Conservation (phyloP, 2,797 vertebrate genomes). For the Esox masquinongy region DNA sequence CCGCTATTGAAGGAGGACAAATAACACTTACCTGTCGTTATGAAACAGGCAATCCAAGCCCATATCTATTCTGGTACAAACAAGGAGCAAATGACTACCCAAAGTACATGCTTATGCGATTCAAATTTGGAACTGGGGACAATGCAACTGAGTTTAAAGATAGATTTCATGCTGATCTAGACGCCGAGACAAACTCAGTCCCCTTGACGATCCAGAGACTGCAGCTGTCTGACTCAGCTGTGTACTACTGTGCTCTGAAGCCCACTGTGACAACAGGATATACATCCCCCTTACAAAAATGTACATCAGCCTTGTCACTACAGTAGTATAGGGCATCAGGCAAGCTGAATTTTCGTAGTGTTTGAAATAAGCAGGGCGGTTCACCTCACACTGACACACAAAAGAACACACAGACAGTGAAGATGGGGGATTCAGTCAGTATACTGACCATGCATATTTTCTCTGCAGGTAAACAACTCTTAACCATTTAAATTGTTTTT, state of each 20-base stretch:
- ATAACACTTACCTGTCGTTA: background rate
- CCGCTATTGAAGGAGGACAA: background rate
- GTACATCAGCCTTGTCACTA: no score
- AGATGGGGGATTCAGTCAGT: no score
- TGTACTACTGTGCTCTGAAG: conserved; percentile 30
- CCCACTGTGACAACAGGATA: conserved; percentile 28
- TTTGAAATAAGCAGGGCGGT: no score
- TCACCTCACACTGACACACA: no score
- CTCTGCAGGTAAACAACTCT: no score
- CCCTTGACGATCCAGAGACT: conserved; percentile 29
- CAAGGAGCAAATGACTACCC: background rate
- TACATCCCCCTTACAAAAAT: conserved; percentile 19
- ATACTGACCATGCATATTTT: no score
- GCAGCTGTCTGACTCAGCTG: conserved; percentile 31
- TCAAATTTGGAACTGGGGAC: background rate
- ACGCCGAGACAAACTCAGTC: conserved; percentile 23
- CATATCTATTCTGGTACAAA: conserved; percentile 1
- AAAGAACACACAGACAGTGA: no score
- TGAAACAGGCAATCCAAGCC: background rate
- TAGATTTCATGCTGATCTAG: background rate
- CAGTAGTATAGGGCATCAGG: no score
- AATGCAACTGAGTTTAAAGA: background rate
- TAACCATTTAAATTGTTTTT: no score
- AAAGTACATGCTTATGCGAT: background rate
- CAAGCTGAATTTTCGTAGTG: no score